Base-by-base conservation (phyloP, 2,797 vertebrate species). In the Thunnus albacares region DNA sequence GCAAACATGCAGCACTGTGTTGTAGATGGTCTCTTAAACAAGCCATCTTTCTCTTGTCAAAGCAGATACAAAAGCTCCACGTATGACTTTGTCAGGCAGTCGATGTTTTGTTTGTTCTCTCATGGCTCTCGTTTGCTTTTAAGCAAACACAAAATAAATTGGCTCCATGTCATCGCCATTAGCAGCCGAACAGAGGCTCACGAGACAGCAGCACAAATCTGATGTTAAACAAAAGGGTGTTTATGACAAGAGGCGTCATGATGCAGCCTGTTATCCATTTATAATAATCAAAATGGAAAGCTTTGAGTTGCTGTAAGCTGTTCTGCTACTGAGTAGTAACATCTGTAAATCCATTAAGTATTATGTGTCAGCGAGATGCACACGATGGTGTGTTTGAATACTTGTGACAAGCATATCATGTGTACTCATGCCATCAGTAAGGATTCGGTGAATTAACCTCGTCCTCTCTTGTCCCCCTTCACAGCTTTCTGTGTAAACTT, bases 81-180 rank as follows among this genome's bases (percentile, higher is more conserved):
- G 18, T 75, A 56, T 53, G 77, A 87, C 87, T 89, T 78, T 87
- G 89, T 80, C 85, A 91, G 85, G 43, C 87, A 76, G 77, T 68
- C 82, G 11, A 41, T 85, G 81, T 79, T 90, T 84, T 88, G 85
- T 92, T 92, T 92, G 88, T 92, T 91, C 85, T 86, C 66, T 71
- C 57, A 6, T 69, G 80, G 89, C 78, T 92, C 85, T 83, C 81
- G 82, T 94, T 97, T 96, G 73, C 85, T 91, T 92, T 88, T 83
- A 89, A 89, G 84, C 75, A 76, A 93, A 92, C 90, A 84, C 75
- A 79, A 91, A 90, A 90, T 90, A 93, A 93, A 94, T 91, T 92
- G 89, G 84, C 87, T 94, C 59, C 47, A n/a, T 92, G 92, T 94
- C 89, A 91, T 91, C 86, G 68, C 84, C 87, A 77, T 90, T 91